Percentiles rank a stretch among this genome's conserved stretches.
Evolutionary conservation across 2,113 vertebrate genomes (phyloP).

Genomic region (Mixornis gularis): DNA sequence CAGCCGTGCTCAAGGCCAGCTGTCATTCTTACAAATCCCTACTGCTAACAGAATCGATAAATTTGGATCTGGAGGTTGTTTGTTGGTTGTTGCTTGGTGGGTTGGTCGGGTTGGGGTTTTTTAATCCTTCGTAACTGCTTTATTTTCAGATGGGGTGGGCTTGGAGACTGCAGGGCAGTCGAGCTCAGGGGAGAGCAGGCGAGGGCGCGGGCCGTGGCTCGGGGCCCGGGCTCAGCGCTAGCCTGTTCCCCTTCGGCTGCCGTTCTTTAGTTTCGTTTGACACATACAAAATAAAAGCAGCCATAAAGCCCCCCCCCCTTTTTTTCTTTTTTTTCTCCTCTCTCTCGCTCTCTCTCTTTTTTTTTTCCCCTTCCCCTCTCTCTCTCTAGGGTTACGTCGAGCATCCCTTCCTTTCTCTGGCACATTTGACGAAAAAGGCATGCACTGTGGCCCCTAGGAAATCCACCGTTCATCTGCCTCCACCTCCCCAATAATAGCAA

Average conservation of each 20-base stretch:
- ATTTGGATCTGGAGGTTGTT: background rate
- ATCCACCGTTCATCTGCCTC: background rate
- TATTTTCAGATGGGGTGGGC: background rate
- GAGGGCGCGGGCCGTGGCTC: background rate
- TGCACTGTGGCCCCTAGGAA: background rate
- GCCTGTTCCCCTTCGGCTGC: background rate
- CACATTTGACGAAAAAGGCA: constrained; percentile 14
- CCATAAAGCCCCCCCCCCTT: background rate
- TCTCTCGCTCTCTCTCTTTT: rapidly evolving
- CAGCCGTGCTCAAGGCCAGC: constrained; percentile 43
- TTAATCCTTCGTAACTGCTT: constrained; percentile 28
- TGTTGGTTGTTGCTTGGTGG: background rate
- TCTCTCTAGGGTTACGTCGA: background rate
- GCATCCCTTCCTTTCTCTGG: background rate
- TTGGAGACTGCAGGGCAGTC: background rate
- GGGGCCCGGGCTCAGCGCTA: background rate
- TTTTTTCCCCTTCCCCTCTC: background rate
- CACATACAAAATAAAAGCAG: background rate
- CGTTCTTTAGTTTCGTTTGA: background rate
- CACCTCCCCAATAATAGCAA: background rate
- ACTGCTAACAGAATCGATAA: constrained; percentile 59
- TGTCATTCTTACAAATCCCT: constrained; percentile 65
- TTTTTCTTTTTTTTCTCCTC: background rate
- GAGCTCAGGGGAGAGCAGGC: background rate
- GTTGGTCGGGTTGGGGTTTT: background rate